phyloP scores from a whole-genome alignment of 2,888 invertebrate species.

The Myathropa florea region DNA sequence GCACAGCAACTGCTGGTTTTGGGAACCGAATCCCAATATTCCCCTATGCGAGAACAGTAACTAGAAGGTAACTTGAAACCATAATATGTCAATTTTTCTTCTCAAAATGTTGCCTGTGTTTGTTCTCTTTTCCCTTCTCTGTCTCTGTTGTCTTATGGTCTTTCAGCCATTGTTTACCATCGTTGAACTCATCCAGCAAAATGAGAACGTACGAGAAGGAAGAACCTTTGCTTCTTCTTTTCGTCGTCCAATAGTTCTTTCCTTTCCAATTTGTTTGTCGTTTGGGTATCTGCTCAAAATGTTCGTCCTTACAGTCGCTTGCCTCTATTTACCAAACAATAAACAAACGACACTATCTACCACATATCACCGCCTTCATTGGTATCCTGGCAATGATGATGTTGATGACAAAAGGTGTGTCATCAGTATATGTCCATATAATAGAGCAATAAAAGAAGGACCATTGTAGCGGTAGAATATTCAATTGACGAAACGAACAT shows the following conservation, averaged over 20 bases:
- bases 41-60: constrained; percentile 21
- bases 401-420: constrained; percentile 59
- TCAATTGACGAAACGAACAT: constrained; percentile 43
- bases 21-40: constrained; percentile 1
- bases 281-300: constrained; percentile 37
- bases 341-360: constrained; percentile 52
- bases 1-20: constrained; percentile 37
- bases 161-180: constrained; percentile 62
- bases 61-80: constrained; percentile 54
- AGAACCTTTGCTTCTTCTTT: constrained; percentile 51
- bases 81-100: constrained; percentile 63
- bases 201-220: constrained; percentile 44
- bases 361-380: constrained; percentile 13
- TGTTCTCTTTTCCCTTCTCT: constrained; percentile 44
- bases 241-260: constrained; percentile 37
- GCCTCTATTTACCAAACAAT: constrained; percentile 64
- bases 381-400: constrained; percentile 29
- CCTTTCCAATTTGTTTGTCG: constrained; percentile 14
- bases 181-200: constrained; percentile 59
- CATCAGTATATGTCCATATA: constrained; percentile 36
- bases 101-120: constrained; percentile 54
- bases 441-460: constrained; percentile 11
- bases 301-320: constrained; percentile 51
- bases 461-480: constrained; percentile 54
- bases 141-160: constrained; percentile 67